Evolutionary conservation across 2,797 vertebrate species (phyloP).

Genomic region (Argyrosomus regius): DNA sequence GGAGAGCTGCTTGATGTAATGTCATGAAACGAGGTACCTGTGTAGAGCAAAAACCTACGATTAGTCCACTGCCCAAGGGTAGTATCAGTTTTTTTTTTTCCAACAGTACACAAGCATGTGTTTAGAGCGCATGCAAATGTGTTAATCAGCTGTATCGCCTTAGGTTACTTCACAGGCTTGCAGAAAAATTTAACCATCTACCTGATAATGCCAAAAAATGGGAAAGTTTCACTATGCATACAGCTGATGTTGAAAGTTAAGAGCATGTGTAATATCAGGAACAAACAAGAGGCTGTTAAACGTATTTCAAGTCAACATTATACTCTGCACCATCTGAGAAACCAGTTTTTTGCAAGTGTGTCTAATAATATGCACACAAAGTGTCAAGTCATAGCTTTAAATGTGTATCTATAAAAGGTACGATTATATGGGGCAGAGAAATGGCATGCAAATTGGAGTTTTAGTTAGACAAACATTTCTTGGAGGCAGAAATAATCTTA

Average conservation of each 20-base stretch:
- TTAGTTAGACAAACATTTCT: slow-evolving; percentile 29
- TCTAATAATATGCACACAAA: neutral
- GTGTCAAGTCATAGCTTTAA: neutral
- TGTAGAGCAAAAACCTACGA: slow-evolving; percentile 43
- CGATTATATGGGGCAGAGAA: neutral
- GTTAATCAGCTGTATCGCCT: slow-evolving; percentile 60
- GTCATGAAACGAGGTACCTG: slow-evolving; percentile 65
- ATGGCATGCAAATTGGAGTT: slow-evolving; percentile 20
- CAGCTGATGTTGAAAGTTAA: neutral
- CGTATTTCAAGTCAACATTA: neutral
- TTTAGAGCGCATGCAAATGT: slow-evolving; percentile 70
- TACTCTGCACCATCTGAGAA: neutral
- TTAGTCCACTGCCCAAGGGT: slow-evolving; percentile 63
- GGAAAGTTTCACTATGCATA: slow-evolving; percentile 7
- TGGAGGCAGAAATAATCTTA: slow-evolving; percentile 16
- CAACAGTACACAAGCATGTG: slow-evolving; percentile 57
- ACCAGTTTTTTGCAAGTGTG: neutral
- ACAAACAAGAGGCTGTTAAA: neutral
- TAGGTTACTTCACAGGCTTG: slow-evolving; percentile 47
- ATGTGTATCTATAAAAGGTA: neutral
- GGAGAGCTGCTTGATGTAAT: slow-evolving; percentile 49
- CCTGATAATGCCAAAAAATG: slow-evolving; percentile 27
- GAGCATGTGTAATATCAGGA: neutral
- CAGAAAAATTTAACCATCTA: slow-evolving; percentile 43
- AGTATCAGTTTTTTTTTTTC: slow-evolving; percentile 48